Percentiles rank a stretch among this genome's conserved stretches.
phyloP scores from a whole-genome alignment of 2,797 vertebrate genomes.

The Neosilurus hyrtlii region DNA sequence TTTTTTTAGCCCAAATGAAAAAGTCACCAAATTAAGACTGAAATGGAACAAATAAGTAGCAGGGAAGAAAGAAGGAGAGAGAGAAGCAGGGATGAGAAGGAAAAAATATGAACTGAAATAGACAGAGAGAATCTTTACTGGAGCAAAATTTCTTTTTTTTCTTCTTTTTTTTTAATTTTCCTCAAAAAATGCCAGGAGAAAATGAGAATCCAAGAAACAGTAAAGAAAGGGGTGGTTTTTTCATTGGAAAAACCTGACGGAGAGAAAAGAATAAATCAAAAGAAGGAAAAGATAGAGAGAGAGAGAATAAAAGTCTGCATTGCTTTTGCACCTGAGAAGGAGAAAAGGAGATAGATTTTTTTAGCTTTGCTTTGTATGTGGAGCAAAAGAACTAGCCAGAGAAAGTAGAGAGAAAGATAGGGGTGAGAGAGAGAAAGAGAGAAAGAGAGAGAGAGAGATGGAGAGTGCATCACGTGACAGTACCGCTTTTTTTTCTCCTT shows the following conservation, averaged over 20 bases:
- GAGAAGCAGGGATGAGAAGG: background rate
- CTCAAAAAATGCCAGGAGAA: background rate
- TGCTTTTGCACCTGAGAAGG: background rate
- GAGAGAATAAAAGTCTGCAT: constrained; percentile 3
- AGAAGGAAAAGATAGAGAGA: constrained; percentile 11
- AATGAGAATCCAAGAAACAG: background rate
- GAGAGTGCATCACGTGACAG: constrained; percentile 67
- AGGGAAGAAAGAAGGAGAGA: background rate
- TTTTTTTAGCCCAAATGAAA: background rate
- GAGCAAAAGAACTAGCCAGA: constrained; percentile 31
- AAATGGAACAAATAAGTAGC: background rate
- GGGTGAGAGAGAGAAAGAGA: constrained; percentile 71
- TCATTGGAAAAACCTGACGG: background rate
- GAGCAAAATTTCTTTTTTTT: too few species aligned
- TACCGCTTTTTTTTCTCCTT: constrained; percentile 70
- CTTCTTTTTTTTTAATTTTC: background rate
- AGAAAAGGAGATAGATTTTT: background rate
- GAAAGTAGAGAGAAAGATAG: constrained; percentile 63
- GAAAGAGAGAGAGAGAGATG: constrained; percentile 63
- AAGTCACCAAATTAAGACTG: background rate
- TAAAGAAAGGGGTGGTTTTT: too few species aligned
- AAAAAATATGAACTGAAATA: background rate
- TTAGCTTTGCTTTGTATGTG: constrained; percentile 4
- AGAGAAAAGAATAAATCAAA: constrained; percentile 3
- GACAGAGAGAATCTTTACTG: background rate